Percentiles rank a stretch among this genome's conserved stretches.
These are phyloP conservation scores for Plebejus anna DNA, from an alignment of 2,888 invertebrate genomes.

Conservation along the genomic window DNA sequence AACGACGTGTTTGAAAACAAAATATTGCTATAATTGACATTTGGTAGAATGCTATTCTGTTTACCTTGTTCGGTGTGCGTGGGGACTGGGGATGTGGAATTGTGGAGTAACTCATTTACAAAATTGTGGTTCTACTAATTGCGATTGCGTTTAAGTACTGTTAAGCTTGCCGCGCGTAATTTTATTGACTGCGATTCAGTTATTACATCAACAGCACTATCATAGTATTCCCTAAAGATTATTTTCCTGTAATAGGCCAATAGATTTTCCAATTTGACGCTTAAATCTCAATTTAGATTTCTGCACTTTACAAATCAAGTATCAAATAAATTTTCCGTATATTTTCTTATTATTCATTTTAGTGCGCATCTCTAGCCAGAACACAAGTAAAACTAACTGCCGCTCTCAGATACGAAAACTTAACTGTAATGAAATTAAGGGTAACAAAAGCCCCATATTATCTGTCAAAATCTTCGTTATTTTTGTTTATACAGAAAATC, in stretches of 20 bases:
- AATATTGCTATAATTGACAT: background rate
- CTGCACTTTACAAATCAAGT: background rate
- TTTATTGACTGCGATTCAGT: constrained; percentile 14
- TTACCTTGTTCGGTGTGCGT: background rate
- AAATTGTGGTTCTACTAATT: constrained; percentile 21
- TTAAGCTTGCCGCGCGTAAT: background rate
- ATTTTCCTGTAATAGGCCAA: background rate
- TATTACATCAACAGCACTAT: background rate
- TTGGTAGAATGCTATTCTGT: background rate
- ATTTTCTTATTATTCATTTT: no score
- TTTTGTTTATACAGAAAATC: no score
- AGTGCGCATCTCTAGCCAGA: no score
- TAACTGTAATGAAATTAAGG: no score
- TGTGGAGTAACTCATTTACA: constrained; percentile 6
- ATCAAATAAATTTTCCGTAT: no score
- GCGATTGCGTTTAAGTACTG: constrained; percentile 3
- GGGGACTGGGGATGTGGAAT: background rate
- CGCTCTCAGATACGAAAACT: no score
- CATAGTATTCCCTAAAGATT: background rate
- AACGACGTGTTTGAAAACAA: no score
- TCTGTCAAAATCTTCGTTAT: no score
- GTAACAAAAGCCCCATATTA: no score
- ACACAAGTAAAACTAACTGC: no score
- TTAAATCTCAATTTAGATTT: background rate
- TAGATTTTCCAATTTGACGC: background rate